These are phyloP conservation scores for Cuculus canorus DNA, from an alignment of 2,797 vertebrate genomes.

Conservation along the genomic window DNA sequence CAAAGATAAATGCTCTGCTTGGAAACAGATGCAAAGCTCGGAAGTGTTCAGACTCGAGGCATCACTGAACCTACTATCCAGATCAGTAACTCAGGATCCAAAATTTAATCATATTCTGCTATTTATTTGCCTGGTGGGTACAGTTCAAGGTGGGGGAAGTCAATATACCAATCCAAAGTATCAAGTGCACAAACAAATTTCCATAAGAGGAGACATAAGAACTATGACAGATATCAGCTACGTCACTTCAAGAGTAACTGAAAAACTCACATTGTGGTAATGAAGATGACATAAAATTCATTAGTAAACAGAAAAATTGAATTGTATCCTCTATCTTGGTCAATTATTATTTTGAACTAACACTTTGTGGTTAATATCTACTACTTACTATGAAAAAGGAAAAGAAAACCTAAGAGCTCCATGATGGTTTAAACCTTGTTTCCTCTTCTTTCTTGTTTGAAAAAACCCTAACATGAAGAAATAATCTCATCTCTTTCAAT, in stretches of 20 bases:
- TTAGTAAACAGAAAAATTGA: background rate
- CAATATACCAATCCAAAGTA: background rate
- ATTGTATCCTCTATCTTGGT: background rate
- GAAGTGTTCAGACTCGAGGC: background rate
- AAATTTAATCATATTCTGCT: background rate
- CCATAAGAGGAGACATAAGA: background rate
- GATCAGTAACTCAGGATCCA: background rate
- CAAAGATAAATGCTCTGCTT: background rate
- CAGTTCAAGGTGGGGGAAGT: background rate
- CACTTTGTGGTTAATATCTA: background rate
- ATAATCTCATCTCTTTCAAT: background rate
- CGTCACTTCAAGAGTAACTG: background rate
- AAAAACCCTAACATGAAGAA: background rate
- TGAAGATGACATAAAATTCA: background rate
- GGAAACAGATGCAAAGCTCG: background rate
- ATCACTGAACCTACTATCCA: background rate
- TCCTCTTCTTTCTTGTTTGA: background rate
- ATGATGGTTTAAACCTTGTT: background rate
- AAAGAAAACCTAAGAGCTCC: background rate
- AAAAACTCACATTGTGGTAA: background rate
- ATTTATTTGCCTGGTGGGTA: background rate
- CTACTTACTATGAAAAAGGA: background rate
- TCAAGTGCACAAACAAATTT: background rate
- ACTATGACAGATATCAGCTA: background rate
- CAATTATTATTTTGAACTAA: background rate